Conservation (phyloP, 2,797 vertebrate genomes). For the Notolepis coatsorum region DNA sequence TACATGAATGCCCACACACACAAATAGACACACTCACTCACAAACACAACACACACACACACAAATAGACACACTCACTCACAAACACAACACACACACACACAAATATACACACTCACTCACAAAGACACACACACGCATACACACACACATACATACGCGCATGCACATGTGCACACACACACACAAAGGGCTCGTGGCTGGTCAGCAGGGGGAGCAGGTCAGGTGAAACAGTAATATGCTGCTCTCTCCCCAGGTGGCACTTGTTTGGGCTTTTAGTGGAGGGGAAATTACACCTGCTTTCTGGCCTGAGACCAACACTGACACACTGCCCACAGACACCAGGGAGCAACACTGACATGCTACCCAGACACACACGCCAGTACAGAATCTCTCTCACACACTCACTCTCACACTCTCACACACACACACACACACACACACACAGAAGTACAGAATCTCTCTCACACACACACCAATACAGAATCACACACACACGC, state of each 20-base stretch:
- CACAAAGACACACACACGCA: slow-evolving; percentile 9
- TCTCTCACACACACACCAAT: slow-evolving; percentile 12
- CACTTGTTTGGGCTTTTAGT: slow-evolving; percentile 84
- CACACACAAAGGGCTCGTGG: slow-evolving; percentile 44
- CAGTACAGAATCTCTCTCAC: slow-evolving; percentile 3
- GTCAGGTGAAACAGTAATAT: slow-evolving; percentile 89
- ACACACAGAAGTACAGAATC: slow-evolving; percentile 5
- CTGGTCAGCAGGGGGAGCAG: slow-evolving; percentile 79
- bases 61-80: background rate
- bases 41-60: background rate
- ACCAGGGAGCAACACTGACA: slow-evolving; percentile 36
- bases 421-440: slow-evolving; percentile 26
- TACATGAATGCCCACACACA: background rate
- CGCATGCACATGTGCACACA: background rate
- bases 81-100: background rate
- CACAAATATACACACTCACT: background rate
- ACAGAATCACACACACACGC: background rate
- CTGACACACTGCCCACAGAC: slow-evolving; percentile 42
- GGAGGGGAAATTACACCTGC: slow-evolving; percentile 77
- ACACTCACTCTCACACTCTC: slow-evolving; percentile 34
- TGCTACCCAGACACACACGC: background rate
- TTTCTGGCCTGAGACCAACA: slow-evolving; percentile 55
- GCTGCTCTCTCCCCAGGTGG: slow-evolving; percentile 79
- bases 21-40: too few relatives aligned
- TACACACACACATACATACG: slow-evolving; percentile 10